These are phyloP conservation scores for Cyaniris semiargus DNA, from an alignment of 2,888 invertebrate genomes.

Conservation along the genomic window DNA sequence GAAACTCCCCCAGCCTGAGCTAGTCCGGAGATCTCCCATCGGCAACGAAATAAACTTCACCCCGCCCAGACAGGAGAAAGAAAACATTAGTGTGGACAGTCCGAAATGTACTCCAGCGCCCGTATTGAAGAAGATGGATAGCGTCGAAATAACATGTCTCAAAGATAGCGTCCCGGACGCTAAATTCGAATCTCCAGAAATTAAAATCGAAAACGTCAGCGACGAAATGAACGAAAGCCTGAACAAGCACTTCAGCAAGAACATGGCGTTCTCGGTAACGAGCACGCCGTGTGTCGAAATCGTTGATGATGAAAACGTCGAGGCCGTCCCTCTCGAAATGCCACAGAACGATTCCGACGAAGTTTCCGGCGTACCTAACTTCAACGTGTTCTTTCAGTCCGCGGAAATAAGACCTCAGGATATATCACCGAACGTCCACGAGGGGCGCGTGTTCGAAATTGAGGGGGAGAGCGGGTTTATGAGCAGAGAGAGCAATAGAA, in stretches of 20 bases:
- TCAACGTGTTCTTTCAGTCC: constrained; percentile 58
- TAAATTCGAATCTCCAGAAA: constrained; percentile 46
- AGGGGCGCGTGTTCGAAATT: constrained; percentile 46
- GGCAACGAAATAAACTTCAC: constrained; percentile 50
- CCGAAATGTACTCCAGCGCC: constrained; percentile 55
- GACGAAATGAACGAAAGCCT: constrained; percentile 53
- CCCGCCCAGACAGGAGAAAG: constrained; percentile 50
- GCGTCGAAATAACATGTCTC: constrained; percentile 65
- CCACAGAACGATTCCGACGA: constrained; percentile 47
- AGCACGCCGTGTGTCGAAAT: constrained; percentile 62
- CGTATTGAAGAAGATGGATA: constrained; percentile 63
- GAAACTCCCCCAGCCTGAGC: constrained; percentile 64
- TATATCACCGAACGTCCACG: constrained; percentile 48
- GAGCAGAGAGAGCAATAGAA: constrained; percentile 52
- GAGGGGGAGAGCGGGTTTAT: constrained; percentile 53
- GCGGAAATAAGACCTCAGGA: constrained; percentile 65
- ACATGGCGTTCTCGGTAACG: constrained; percentile 61
- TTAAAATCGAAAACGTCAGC: constrained; percentile 37
- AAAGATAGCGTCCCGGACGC: constrained; percentile 53
- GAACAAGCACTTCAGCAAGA: constrained; percentile 51
- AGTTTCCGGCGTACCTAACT: constrained; percentile 54
- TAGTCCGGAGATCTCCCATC: constrained; percentile 62
- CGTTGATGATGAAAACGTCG: constrained; percentile 45
- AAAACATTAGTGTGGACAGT: constrained; percentile 41
- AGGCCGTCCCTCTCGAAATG: constrained; percentile 53